Evolutionary conservation across 1,140 invertebrate genomes (phyloP).

Genomic region (Leptonema lineaticorne): DNA sequence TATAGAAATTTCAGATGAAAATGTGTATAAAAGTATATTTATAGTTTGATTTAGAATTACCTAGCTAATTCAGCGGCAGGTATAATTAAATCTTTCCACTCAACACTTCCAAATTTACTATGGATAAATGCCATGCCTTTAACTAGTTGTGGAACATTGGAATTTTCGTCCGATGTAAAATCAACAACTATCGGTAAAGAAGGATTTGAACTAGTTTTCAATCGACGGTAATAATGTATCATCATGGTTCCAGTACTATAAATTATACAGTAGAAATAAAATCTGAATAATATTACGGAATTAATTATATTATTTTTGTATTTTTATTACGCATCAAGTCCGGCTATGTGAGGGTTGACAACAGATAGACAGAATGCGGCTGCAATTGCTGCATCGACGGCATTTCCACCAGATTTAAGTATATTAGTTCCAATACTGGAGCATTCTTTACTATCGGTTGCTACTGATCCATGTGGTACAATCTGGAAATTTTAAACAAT

Average conservation of each 20-base stretch:
- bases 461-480: conserved; percentile 72
- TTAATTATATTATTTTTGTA: not conserved
- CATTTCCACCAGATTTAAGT: conserved; percentile 67
- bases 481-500: conserved; percentile 53
- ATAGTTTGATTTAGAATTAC: conserved; percentile 44
- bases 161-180: conserved; percentile 52
- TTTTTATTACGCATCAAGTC: conserved; percentile 65
- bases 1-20: not conserved
- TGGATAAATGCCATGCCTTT: conserved; percentile 63
- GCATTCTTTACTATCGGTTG: conserved; percentile 69
- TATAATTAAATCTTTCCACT: conserved; percentile 65
- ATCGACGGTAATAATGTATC: conserved; percentile 64
- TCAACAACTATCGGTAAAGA: conserved; percentile 57
- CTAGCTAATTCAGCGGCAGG: conserved; percentile 66
- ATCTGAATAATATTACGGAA: not conserved
- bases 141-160: conserved; percentile 59
- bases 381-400: conserved; percentile 69
- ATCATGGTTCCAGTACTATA: conserved; percentile 72
- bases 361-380: conserved; percentile 68
- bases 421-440: conserved; percentile 68
- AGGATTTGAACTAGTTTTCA: conserved; percentile 45
- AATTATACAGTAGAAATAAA: conserved; percentile 40
- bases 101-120: conserved; percentile 60
- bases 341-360: conserved; percentile 66
- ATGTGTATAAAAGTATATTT: conserved; percentile 18